A percentile compares a stretch with the other conserved stretches of the same genome.
Conservation (phyloP, 2,888 invertebrate species). For the Nephrotoma flavescens region DNA sequence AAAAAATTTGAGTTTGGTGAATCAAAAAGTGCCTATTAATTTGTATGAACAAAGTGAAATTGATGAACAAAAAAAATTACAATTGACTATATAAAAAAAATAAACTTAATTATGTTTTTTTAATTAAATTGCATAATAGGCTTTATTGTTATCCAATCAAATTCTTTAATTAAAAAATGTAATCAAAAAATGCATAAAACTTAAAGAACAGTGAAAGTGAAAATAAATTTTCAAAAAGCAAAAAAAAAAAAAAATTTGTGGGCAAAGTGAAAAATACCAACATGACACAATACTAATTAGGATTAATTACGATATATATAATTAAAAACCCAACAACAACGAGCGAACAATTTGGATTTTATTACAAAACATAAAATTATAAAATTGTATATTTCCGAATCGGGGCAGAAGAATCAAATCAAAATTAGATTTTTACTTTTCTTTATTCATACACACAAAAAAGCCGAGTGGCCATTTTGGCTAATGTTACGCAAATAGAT, state of each 20-base stretch:
- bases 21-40: neutral
- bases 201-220: neutral
- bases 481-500: slow-evolving; percentile 16
- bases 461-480: slow-evolving; percentile 6
- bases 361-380: neutral
- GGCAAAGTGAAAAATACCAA: neutral
- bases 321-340: neutral
- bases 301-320: neutral
- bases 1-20: neutral
- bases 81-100: neutral
- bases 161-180: neutral
- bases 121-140: neutral
- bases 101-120: neutral
- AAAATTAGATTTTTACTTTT: neutral
- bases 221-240: neutral
- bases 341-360: neutral
- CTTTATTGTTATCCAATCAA: neutral
- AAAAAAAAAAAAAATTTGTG: neutral
- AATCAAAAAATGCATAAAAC: neutral
- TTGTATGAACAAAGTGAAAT: neutral
- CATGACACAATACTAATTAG: neutral
- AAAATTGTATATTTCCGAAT: slow-evolving; percentile 7
- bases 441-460: neutral
- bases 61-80: neutral
- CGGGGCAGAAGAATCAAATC: slow-evolving; percentile 8